Base-by-base conservation (phyloP, 1,140 invertebrate species). In the Hylaeus anthracinus region DNA sequence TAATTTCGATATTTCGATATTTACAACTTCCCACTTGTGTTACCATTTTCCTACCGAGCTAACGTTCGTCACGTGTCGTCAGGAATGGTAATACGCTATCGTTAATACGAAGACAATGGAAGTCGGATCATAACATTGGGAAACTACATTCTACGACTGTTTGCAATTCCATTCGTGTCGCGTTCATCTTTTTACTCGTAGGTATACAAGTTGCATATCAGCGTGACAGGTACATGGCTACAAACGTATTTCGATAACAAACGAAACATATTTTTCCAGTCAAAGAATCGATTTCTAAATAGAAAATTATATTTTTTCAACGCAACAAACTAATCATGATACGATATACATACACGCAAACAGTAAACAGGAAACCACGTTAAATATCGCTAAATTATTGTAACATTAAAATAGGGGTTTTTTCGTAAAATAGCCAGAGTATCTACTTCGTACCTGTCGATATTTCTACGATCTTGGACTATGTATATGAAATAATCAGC, bases 221-320 rank as follows among this genome's bases (percentile, higher is more conserved):
- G 60, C 15, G 3, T 6, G 45, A 71, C 45, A 56, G 43, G 26
- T 51, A 77, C 37, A 77, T 12, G 6, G 1, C 2, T 56, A 56
- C 5, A 61, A 45, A 77, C 3, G 61, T 45, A 51, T 51, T 77
- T 71, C 15, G 61, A 9, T 61, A 51, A 48, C n/a, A 39, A n/a
- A 69, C 5, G 26, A 48, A 71, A 61, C 2, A 37, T n/a, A 77
- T 71, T 61, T 77, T 48, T 61, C 3, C 48, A 41, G 53, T 14
- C 56, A 71, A 77, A 77, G 55, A 56, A 51, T 60, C 37, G n/a
- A 61, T 71, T 51, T 60, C 51, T 51, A 53, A 78, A 72, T 39
- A 43, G 48, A 60, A 48, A 69, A 69, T 66, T 56, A 65, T 75
- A 75, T 75, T 75, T 75, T 75, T 41, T 58, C 26, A 26, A 61